Evolutionary conservation across 1,140 invertebrate genomes (phyloP).

Genomic region (Polyergus mexicanus): DNA sequence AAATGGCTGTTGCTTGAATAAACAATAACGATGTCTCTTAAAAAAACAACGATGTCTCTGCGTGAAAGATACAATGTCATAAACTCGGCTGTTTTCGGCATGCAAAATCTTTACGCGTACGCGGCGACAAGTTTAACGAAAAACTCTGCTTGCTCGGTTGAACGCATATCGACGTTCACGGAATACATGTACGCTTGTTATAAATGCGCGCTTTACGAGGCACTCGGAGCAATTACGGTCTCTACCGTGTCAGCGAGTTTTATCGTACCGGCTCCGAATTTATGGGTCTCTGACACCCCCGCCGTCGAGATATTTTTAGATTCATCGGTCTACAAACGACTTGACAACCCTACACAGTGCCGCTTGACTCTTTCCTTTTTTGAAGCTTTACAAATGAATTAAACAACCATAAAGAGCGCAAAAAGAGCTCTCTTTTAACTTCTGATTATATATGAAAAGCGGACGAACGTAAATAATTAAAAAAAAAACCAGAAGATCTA

Average conservation of each 20-base stretch:
- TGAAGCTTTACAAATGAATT: constrained; percentile 31
- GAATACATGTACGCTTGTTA: constrained; percentile 55
- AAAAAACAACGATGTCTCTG: constrained; percentile 6
- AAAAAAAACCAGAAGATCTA: neutral
- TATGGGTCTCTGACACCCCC: constrained; percentile 33
- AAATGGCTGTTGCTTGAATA: neutral
- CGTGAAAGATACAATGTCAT: neutral
- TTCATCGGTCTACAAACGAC: constrained; percentile 44
- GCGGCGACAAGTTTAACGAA: constrained; percentile 57
- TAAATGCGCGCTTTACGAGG: constrained; percentile 72
- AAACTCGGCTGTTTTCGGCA: neutral
- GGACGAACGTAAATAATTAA: constrained; percentile 12
- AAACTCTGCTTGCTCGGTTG: constrained; percentile 51
- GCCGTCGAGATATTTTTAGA: constrained; percentile 52
- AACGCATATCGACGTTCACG: constrained; percentile 52
- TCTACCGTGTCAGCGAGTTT: constrained; percentile 70
- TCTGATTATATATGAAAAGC: constrained; percentile 26
- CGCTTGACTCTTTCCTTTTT: constrained; percentile 31
- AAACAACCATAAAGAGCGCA: constrained; percentile 27
- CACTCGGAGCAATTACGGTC: constrained; percentile 72
- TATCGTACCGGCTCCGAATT: constrained; percentile 70
- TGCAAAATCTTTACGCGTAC: neutral
- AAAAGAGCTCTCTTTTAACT: constrained; percentile 18
- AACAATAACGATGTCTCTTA: no score
- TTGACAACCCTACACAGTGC: constrained; percentile 27